Conservation (phyloP, 2,113 vertebrate genomes). For the Himantopus leucocephalus region DNA sequence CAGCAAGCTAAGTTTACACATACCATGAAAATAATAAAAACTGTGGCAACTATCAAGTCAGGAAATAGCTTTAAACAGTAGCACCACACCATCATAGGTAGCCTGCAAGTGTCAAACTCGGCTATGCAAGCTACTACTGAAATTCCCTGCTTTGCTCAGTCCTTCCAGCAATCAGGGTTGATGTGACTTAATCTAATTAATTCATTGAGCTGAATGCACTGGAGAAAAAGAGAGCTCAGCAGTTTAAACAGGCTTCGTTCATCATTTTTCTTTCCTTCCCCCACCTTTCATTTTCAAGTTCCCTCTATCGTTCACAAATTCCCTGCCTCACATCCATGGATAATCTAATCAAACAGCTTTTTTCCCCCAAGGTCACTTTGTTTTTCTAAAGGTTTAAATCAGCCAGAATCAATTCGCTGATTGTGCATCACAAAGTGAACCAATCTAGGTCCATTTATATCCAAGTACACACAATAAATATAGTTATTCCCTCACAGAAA, state of each 20-base stretch:
- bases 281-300: not conserved
- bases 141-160: not conserved
- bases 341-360: not conserved
- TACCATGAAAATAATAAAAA: not conserved
- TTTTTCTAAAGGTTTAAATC: conserved; percentile 18
- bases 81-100: rapidly evolving
- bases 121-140: not conserved
- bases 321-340: not conserved
- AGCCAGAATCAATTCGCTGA: not conserved
- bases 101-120: not conserved
- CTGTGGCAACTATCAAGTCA: not conserved
- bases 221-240: conserved; percentile 22
- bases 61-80: not conserved
- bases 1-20: not conserved
- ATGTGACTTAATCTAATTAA: conserved; percentile 47
- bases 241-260: not conserved
- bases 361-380: not conserved
- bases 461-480: not conserved
- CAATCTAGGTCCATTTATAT: not conserved
- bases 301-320: not conserved
- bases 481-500: not conserved
- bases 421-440: not conserved
- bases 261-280: not conserved
- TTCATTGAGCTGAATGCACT: conserved; percentile 7
- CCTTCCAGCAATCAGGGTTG: not conserved